A percentile compares a stretch with the other conserved stretches of the same genome.
phyloP scores from a whole-genome alignment of 2,888 invertebrate species.

The Chelonus formosanus region DNA sequence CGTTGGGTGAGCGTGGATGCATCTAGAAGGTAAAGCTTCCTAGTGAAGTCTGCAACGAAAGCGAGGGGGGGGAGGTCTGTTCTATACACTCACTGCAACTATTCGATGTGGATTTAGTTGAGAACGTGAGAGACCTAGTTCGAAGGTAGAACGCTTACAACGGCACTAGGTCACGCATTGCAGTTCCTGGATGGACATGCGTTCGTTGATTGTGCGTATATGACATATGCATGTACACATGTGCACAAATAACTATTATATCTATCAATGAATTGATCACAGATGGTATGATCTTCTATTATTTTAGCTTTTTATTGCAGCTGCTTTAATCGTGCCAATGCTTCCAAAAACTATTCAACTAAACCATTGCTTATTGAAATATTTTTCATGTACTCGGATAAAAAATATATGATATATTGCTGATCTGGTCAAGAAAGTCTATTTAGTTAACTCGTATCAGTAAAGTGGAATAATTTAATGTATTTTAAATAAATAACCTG shows the following conservation, averaged over 20 bases:
- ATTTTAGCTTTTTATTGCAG: too few relatives aligned
- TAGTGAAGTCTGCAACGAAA: slow-evolving; percentile 11
- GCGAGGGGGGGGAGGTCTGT: slow-evolving; percentile 1
- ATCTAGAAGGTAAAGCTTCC: not conserved
- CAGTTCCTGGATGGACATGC: slow-evolving; percentile 58
- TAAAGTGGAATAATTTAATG: too few relatives aligned
- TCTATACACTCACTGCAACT: slow-evolving; percentile 22
- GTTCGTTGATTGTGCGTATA: slow-evolving; percentile 20
- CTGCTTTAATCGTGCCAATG: too few relatives aligned
- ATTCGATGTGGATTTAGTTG: slow-evolving; percentile 44
- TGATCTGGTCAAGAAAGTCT: too few relatives aligned
- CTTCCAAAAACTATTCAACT: too few relatives aligned
- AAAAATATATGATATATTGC: too few relatives aligned
- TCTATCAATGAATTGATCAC: not conserved
- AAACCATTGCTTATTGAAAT: too few relatives aligned
- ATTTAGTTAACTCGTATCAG: too few relatives aligned
- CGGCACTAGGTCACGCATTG: slow-evolving; percentile 65
- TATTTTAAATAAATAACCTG: too few relatives aligned
- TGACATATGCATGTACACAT: slow-evolving; percentile 2
- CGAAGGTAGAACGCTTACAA: slow-evolving; percentile 60
- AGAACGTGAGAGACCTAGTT: slow-evolving; percentile 63
- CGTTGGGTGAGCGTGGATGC: slow-evolving; percentile 12
- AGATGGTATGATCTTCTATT: too few relatives aligned
- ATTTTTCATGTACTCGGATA: too few relatives aligned
- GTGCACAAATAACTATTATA: not conserved